These are phyloP conservation scores for Apostichopus californicus DNA, from an alignment of 35 echinoderm and acorn worm genomes.

Conservation along the genomic window DNA sequence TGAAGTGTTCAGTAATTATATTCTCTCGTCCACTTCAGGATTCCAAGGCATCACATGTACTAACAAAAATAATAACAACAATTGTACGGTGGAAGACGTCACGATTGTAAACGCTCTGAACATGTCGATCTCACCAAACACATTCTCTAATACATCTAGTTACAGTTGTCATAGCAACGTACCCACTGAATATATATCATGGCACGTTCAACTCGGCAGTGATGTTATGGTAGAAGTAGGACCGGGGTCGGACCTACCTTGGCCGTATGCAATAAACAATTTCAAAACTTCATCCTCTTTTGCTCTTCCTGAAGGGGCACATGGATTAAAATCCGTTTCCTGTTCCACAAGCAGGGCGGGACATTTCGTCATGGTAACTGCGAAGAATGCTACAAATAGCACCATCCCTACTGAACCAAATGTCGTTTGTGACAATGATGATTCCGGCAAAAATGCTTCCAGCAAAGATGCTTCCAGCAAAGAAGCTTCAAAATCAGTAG, in stretches of 20 bases:
- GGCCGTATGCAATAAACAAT: not conserved
- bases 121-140: not conserved
- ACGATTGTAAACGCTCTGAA: not conserved
- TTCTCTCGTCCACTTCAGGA: not conserved
- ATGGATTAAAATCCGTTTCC: not conserved
- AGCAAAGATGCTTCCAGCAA: not conserved
- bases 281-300: not conserved
- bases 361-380: not conserved
- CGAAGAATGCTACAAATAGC: not conserved
- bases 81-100: not conserved
- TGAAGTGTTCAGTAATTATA: not conserved
- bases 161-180: not conserved
- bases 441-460: not conserved
- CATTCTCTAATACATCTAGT: not conserved
- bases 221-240: not conserved
- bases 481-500: not conserved
- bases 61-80: not conserved
- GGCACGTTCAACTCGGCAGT: not conserved
- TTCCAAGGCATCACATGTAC: not conserved
- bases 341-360: not conserved
- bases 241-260: not conserved
- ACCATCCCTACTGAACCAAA: not conserved
- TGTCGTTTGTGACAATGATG: not conserved
- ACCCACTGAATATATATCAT: not conserved
- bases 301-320: not conserved